Evolutionary conservation across 2,113 vertebrate species (phyloP).

Genomic region (Rhodinocichla rosea): DNA sequence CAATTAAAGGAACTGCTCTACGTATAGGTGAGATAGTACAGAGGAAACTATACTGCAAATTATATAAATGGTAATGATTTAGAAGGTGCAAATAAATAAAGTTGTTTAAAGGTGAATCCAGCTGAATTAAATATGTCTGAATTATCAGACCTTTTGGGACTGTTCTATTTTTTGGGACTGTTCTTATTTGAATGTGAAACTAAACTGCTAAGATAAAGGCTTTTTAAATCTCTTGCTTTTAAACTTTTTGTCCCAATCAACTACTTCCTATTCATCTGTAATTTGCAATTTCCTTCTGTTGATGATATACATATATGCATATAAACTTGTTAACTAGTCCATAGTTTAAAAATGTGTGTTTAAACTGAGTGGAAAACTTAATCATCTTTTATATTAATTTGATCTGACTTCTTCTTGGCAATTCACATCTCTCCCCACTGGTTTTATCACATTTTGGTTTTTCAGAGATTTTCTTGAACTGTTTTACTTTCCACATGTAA

Average conservation of each 20-base stretch:
- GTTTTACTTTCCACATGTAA: not conserved
- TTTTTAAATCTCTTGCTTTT: not conserved
- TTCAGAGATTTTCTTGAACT: not conserved
- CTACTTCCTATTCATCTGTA: not conserved
- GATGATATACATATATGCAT: not conserved
- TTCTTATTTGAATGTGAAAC: not conserved
- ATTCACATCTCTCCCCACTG: not conserved
- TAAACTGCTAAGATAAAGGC: not conserved
- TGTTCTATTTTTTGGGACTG: not conserved
- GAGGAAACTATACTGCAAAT: not conserved
- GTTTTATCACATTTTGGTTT: not conserved
- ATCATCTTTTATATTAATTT: not conserved
- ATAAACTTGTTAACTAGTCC: not conserved
- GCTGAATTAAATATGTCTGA: not conserved
- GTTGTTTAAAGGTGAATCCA: not conserved
- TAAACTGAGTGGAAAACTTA: not conserved
- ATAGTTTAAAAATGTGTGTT: not conserved
- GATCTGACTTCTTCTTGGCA: not conserved
- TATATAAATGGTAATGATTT: not conserved
- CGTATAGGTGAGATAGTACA: not conserved
- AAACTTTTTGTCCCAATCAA: not conserved
- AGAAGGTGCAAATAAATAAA: not conserved
- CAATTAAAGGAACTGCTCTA: not conserved
- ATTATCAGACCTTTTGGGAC: not conserved
- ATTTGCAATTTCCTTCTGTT: constrained; percentile 20